These are phyloP conservation scores for Nyctalus aviator DNA, from an alignment of 2,797 vertebrate species.

Conservation along the genomic window DNA sequence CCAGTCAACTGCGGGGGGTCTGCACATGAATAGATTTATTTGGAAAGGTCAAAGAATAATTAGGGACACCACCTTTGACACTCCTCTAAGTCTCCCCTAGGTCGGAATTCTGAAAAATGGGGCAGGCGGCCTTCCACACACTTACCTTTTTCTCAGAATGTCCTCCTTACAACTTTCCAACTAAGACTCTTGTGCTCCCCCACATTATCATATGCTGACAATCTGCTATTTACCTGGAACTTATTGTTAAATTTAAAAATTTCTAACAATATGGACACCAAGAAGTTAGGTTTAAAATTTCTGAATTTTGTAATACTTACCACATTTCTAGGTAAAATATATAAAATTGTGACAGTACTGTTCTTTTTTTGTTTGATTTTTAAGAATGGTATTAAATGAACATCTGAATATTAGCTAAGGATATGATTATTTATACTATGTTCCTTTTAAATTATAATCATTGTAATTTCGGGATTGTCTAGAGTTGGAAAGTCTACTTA, in stretches of 20 bases:
- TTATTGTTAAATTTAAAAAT: not conserved
- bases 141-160: too few relatives aligned
- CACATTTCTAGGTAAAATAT: not conserved
- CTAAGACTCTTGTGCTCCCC: too few relatives aligned
- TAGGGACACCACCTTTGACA: too few relatives aligned
- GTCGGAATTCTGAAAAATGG: too few relatives aligned
- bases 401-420: conserved; percentile 1
- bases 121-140: too few relatives aligned
- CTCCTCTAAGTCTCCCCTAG: too few relatives aligned
- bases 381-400: conserved; percentile 3
- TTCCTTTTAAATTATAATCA: not conserved
- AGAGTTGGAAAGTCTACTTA: not conserved
- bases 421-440: not conserved
- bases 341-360: not conserved
- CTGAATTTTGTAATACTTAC: conserved; percentile 18
- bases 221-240: not conserved
- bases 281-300: conserved; percentile 10
- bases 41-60: too few relatives aligned
- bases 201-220: not conserved
- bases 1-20: too few relatives aligned
- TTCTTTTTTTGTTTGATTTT: not conserved
- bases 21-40: too few relatives aligned
- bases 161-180: too few relatives aligned
- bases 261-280: not conserved
- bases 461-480: conserved; percentile 16